A percentile compares a stretch with the other conserved stretches of the same genome.
Conservation (phyloP, 2,113 vertebrate species). For the Trichechus manatus region DNA sequence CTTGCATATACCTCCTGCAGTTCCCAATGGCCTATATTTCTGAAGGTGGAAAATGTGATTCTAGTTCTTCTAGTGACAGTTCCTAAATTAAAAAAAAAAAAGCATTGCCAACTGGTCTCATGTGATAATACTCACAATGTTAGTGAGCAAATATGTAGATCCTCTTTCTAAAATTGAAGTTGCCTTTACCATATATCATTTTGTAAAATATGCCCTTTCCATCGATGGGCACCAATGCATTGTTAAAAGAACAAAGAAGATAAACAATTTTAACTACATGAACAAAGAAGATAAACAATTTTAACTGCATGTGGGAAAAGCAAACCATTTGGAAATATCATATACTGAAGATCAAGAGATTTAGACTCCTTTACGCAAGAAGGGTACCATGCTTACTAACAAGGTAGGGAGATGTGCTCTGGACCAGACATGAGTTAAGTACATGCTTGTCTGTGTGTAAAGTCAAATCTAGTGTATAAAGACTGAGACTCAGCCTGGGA, state of each 20-base stretch:
- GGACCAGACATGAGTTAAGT: background rate
- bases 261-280: background rate
- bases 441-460: background rate
- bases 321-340: background rate
- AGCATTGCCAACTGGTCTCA: background rate
- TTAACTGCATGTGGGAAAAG: background rate
- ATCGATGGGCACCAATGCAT: background rate
- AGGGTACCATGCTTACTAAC: background rate
- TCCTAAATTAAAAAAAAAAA: conserved; percentile 45
- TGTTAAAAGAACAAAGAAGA: conserved; percentile 5
- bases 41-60: conserved; percentile 40
- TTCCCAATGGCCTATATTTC: conserved; percentile 45
- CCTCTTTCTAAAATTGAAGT: background rate
- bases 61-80: background rate
- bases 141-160: background rate
- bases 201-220: background rate
- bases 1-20: background rate
- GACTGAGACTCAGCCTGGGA: background rate
- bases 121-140: conserved; percentile 28
- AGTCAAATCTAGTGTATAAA: background rate
- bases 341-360: background rate
- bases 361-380: background rate
- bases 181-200: background rate
- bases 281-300: background rate
- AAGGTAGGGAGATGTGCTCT: background rate